These are phyloP conservation scores for Aselliscus stoliczkanus DNA, from an alignment of 2,797 vertebrate species.

Conservation along the genomic window DNA sequence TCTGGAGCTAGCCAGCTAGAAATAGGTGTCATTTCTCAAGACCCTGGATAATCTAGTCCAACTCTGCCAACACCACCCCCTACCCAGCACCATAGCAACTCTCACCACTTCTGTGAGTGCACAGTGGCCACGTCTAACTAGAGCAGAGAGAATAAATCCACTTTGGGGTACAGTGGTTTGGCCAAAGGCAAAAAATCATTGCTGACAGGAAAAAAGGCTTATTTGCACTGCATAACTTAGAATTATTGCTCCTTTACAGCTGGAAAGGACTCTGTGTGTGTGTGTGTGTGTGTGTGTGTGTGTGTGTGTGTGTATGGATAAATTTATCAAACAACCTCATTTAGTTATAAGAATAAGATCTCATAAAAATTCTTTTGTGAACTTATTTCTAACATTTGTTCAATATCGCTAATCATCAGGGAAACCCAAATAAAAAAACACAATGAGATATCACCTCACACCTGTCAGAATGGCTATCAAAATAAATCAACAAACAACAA, in stretches of 20 bases:
- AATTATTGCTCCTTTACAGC: not conserved
- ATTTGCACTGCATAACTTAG: not conserved
- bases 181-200: not conserved
- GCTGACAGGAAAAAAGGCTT: not conserved
- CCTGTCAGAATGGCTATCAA: not conserved
- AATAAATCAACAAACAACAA: not conserved
- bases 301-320: not conserved
- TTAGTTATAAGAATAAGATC: slow-evolving; percentile 8
- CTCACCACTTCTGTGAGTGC: not conserved
- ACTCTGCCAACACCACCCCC: not conserved
- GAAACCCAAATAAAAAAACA: not conserved
- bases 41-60: not conserved
- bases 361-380: not conserved
- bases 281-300: not conserved
- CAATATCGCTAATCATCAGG: not conserved
- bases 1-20: not conserved
- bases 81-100: not conserved
- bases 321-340: not conserved
- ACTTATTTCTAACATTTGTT: not conserved
- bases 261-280: not conserved
- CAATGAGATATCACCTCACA: not conserved
- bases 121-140: not conserved
- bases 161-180: not conserved
- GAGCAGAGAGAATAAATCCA: not conserved
- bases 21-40: not conserved